Conservation (phyloP, 2,888 invertebrate species). For the Melanargia galathea region DNA sequence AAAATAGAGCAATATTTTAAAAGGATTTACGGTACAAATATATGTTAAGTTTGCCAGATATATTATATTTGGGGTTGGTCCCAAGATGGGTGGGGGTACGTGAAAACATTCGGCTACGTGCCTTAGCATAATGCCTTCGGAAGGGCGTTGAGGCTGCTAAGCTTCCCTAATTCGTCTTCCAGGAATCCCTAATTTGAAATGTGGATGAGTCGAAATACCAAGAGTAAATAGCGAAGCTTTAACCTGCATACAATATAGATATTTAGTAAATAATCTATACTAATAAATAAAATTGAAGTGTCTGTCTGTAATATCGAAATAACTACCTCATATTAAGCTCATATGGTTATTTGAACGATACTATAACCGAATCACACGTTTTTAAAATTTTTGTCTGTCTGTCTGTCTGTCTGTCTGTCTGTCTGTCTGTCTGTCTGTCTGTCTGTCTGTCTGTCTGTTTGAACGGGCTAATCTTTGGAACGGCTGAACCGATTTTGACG, state of each 20-base stretch:
- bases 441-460: too few species aligned
- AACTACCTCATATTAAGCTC: too few species aligned
- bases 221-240: slow-evolving; percentile 47
- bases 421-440: too few species aligned
- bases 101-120: slow-evolving; percentile 80
- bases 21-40: slow-evolving; percentile 82
- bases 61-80: slow-evolving; percentile 80
- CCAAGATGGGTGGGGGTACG: slow-evolving; percentile 75
- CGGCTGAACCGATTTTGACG: too few species aligned
- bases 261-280: background rate
- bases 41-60: slow-evolving; percentile 82
- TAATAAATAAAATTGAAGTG: too few species aligned
- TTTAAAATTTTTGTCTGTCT: too few species aligned
- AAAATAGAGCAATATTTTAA: slow-evolving; percentile 81
- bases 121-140: slow-evolving; percentile 76
- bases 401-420: too few species aligned
- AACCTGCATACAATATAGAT: background rate
- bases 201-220: slow-evolving; percentile 72
- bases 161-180: slow-evolving; percentile 79
- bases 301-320: too few species aligned
- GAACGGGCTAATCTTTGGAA: too few species aligned
- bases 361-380: too few species aligned
- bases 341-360: too few species aligned
- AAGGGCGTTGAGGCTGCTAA: slow-evolving; percentile 73
- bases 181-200: slow-evolving; percentile 82